Evolutionary conservation across 2,113 vertebrate species (phyloP), one percentile per base, ranked within the genome.

Genomic region (Pao palembangensis): DNA sequence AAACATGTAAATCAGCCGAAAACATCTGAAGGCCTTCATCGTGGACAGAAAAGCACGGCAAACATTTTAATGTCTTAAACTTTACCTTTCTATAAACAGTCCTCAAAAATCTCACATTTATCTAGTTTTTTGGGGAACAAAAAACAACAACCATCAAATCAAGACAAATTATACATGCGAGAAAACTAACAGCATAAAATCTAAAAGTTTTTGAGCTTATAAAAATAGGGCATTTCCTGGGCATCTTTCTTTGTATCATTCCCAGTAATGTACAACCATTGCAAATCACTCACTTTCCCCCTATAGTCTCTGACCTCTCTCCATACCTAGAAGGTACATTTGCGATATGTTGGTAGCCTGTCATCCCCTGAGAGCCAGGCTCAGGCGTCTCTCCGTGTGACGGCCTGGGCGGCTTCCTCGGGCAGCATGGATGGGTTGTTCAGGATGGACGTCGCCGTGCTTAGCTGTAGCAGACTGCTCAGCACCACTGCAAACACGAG

Each of bases 381-480:
- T 38, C 34, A 38, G 34, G 34, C 8, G 41, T 92, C 88, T 8
- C 84, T 73, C 61, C 85, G 87, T 10, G 55, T 52, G 41, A 92
- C 90, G 0, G 94, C 94, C 76, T 93, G 85, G 0, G 78, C 75
- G 0, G 95, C 96, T 90, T 98, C 94, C 59, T 96, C 91, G 0
- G 92, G 93, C 79, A 99, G 91, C 71, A 79, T 60, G 0, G 89
- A 81, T 0, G 97, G 96, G 65, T 99, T 91, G 0, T 86, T 91
- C 41, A 99, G 91, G 50, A 99, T 88, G 48, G 94, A 94, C 0
- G 96, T 98, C 79, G 83, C 93, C 17, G 88, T 96, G 76, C 94
- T 93, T 64, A 99, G 87, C 28, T 95, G 94, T 21, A 94, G 89
- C 21, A 99, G 94, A 1, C 92, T 91, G 55, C 77, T 90, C 85